phyloP scores from a whole-genome alignment of 2,797 vertebrate genomes.

The Alauda arvensis region DNA sequence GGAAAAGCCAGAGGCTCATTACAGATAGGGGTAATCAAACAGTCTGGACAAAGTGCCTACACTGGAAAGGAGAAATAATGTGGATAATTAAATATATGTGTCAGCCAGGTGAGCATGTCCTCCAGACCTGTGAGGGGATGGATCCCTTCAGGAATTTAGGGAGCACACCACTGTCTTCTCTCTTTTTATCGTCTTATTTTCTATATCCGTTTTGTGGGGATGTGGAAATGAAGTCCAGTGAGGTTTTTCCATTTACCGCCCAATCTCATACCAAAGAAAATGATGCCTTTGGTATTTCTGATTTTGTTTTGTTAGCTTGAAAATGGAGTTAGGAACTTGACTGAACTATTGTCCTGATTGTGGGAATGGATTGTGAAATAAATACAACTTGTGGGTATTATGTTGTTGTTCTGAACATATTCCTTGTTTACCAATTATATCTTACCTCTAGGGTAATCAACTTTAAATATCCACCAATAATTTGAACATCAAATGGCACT shows the following conservation, averaged over 20 bases:
- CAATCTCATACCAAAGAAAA: background rate
- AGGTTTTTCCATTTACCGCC: background rate
- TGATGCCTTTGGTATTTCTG: background rate
- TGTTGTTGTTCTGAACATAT: slow-evolving; percentile 35
- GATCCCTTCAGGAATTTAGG: background rate
- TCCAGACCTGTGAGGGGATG: background rate
- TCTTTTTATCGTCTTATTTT: background rate
- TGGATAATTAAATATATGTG: background rate
- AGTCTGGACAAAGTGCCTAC: background rate
- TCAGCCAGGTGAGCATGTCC: background rate
- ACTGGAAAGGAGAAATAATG: background rate
- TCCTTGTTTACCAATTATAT: slow-evolving; percentile 57
- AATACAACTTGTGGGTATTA: background rate
- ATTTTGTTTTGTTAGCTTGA: background rate
- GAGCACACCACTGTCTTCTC: background rate
- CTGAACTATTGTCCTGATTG: background rate
- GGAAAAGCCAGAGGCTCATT: background rate
- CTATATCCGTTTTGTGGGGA: background rate
- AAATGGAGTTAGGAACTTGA: background rate
- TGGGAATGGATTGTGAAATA: background rate
- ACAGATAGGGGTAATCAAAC: background rate
- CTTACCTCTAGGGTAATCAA: slow-evolving; percentile 54
- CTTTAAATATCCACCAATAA: slow-evolving; percentile 52
- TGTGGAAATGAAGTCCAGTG: background rate
- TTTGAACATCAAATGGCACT: slow-evolving; percentile 26